Evolutionary conservation across 2,888 invertebrate species (phyloP).

Genomic region (Fragum sueziense): DNA sequence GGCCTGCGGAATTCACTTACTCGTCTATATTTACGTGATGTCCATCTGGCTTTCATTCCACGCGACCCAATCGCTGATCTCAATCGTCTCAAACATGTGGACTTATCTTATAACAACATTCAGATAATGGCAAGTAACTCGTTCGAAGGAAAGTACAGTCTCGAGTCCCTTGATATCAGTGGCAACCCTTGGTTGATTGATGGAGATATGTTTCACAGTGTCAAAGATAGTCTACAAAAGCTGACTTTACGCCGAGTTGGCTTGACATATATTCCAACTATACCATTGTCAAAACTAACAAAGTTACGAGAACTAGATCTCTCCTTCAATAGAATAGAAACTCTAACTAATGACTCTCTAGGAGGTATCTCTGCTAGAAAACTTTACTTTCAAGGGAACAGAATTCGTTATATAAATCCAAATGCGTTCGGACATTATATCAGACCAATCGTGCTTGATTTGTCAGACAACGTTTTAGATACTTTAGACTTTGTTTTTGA

Average conservation of each 20-base stretch:
- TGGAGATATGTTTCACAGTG: conserved; percentile 48
- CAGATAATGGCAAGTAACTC: conserved; percentile 46
- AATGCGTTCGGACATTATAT: conserved; percentile 47
- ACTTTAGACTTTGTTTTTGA: conserved; percentile 53
- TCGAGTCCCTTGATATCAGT: conserved; percentile 53
- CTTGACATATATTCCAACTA: conserved; percentile 33
- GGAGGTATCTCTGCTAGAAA: conserved; percentile 48
- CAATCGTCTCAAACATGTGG: conserved; percentile 42
- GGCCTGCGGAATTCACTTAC: conserved; percentile 49
- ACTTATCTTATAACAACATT: conserved; percentile 53
- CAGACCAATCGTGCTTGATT: conserved; percentile 45
- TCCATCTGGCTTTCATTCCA: conserved; percentile 50
- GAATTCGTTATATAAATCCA: conserved; percentile 44
- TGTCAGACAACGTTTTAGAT: conserved; percentile 47
- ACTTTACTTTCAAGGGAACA: conserved; percentile 46
- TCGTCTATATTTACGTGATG: conserved; percentile 33
- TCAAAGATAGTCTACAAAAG: conserved; percentile 37
- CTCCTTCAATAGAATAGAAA: conserved; percentile 38
- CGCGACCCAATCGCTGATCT: conserved; percentile 42
- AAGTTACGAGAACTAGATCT: conserved; percentile 40
- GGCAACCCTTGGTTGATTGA: conserved; percentile 50
- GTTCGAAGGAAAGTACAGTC: conserved; percentile 43
- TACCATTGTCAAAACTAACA: conserved; percentile 30
- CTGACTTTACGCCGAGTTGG: conserved; percentile 48
- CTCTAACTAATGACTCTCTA: conserved; percentile 44